Base-by-base conservation (phyloP, 2,888 invertebrate species). In the Hirtodrosophila duncani region DNA sequence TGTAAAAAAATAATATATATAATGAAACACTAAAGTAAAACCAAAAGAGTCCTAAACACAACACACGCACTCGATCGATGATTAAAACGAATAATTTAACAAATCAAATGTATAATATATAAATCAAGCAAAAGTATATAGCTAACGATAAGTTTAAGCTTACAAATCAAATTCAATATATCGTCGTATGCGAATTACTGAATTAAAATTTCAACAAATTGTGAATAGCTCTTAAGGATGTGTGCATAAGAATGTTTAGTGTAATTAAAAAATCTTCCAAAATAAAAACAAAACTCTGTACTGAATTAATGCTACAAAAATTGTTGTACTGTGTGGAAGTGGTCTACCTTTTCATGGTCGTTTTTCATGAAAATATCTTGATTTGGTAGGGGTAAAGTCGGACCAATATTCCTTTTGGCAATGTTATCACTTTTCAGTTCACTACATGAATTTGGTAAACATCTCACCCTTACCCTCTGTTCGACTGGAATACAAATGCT, bases 141-240 rank as follows among this genome's bases (percentile, higher is more conserved):
- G 64, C 59, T 56, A 63, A 33, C 55, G 46, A 34, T 24, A 23
- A 18, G 13, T 45, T 17, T 27, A 27, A 41, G 31, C 29, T 39
- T 60, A 63, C 10, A 49, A 64, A 68, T 56, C 56, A 56, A 65
- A 51, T 34, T 68, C 41, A 42, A 39, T 20, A 66, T 56, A n/a
- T n/a, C n/a, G n/a, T 74, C 48, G 45, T 51, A 21, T 67, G 52
- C 50, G 64, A 67, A 17, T 11, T 57, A 61, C 49, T 55, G 60
- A 55, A 44, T 49, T 33, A 38, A 44, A 20, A 36, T 24, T 38
- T 30, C 56, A 67, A 38, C 59, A 72, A 59, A 77, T 77, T 77
- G 77, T 77, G 78, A 80, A 64, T 80, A 77, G 64, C 6, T 53
- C 16, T 61, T 80, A 77, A 77, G n/a, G n/a, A n/a, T n/a, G 77